Evolutionary conservation across 1,140 invertebrate genomes (phyloP).

Genomic region (Sarcophaga peregrina): DNA sequence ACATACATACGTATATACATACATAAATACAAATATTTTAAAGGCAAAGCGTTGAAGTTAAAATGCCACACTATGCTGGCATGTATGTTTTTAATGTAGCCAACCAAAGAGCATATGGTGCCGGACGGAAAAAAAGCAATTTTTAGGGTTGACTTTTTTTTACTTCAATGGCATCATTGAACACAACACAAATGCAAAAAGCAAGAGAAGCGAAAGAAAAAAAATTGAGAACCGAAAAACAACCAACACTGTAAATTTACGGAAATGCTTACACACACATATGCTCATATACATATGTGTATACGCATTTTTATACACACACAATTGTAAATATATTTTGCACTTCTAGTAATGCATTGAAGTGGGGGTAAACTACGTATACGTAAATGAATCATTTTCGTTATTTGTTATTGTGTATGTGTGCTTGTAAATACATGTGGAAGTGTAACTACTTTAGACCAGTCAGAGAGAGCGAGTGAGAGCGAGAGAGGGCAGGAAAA

Average conservation of each 20-base stretch:
- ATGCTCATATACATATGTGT: not conserved
- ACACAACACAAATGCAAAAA: not conserved
- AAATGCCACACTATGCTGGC: too few relatives aligned
- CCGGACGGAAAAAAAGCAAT: not conserved
- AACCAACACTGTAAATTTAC: conserved; percentile 21
- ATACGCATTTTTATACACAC: not conserved
- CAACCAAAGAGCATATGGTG: conserved; percentile 3
- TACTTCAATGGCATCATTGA: not conserved
- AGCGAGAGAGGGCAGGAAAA: not conserved
- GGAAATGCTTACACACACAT: conserved; percentile 12
- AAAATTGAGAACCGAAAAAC: not conserved
- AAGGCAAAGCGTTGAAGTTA: too few relatives aligned
- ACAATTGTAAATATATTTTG: conserved; percentile 11
- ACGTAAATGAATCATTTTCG: not conserved
- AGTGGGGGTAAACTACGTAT: not conserved
- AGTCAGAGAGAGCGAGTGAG: too few relatives aligned
- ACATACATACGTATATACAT: not conserved
- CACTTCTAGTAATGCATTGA: not conserved
- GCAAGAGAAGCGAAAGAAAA: not conserved
- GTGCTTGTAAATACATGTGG: too few relatives aligned
- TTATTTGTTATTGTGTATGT: not conserved
- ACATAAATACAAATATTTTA: too few relatives aligned
- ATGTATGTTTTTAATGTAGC: not conserved
- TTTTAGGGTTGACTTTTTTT: not conserved
- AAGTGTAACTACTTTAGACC: too few relatives aligned